Evolutionary conservation across 2,888 invertebrate species (phyloP).

Genomic region (Phrixothrix hirtus): DNA sequence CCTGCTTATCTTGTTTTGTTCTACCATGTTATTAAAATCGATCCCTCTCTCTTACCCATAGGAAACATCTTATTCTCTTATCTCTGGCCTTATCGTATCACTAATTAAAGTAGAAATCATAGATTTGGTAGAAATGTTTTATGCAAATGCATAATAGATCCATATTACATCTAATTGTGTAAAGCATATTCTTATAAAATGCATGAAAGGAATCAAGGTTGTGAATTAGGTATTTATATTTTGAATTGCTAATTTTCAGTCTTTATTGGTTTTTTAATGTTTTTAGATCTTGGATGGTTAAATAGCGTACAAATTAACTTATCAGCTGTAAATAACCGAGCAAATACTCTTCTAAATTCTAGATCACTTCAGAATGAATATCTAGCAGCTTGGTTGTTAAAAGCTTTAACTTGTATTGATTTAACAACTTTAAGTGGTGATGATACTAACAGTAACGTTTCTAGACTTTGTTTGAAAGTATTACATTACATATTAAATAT

Average conservation of each 20-base stretch:
- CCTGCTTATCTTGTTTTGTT: too few relatives aligned
- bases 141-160: too few relatives aligned
- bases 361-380: constrained; percentile 56
- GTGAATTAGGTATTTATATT: constrained; percentile 46
- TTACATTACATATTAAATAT: constrained; percentile 20
- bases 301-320: constrained; percentile 61
- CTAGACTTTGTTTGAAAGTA: constrained; percentile 82
- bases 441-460: constrained; percentile 77
- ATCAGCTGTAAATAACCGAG: constrained; percentile 61
- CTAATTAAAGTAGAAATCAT: too few relatives aligned
- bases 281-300: constrained; percentile 58
- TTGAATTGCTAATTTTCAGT: constrained; percentile 9
- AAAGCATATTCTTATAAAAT: too few relatives aligned
- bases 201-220: constrained; percentile 49
- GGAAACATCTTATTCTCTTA: too few relatives aligned
- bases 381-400: constrained; percentile 76
- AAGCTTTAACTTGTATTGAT: constrained; percentile 85
- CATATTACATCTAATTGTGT: constrained; percentile 14
- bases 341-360: constrained; percentile 56
- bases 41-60: too few relatives aligned
- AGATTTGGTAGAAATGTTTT: too few relatives aligned
- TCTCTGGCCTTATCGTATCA: too few relatives aligned
- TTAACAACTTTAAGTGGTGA: constrained; percentile 89
- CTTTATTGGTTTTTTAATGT: too few relatives aligned
- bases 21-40: too few relatives aligned